A percentile compares a stretch with the other conserved stretches of the same genome.
These are phyloP conservation scores for Bambusicola thoracicus DNA, from an alignment of 2,113 vertebrate species.

Conservation along the genomic window DNA sequence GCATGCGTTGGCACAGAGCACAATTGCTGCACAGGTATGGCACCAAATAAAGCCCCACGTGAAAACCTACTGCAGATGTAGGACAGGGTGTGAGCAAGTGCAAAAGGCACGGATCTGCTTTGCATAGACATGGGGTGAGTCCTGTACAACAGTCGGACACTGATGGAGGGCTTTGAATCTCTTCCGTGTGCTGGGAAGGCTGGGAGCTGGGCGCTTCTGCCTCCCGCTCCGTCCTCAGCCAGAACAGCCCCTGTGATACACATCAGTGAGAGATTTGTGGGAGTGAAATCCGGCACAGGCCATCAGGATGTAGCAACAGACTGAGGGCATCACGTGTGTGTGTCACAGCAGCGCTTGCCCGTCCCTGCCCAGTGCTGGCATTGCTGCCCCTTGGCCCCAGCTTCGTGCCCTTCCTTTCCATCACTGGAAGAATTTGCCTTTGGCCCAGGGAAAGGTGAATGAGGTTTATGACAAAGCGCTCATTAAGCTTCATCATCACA, in stretches of 20 bases:
- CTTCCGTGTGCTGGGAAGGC: accelerated
- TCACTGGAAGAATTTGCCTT: not conserved
- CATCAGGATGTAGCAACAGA: not conserved
- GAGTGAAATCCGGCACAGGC: not conserved
- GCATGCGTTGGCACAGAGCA: accelerated
- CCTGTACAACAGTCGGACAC: not conserved
- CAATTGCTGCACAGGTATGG: not conserved
- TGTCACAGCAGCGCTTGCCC: not conserved
- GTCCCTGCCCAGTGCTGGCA: not conserved
- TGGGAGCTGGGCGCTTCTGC: not conserved
- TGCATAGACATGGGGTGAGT: not conserved
- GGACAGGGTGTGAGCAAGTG: not conserved
- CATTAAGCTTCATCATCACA: accelerated
- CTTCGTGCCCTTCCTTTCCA: not conserved
- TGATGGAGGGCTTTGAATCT: not conserved
- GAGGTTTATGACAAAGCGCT: not conserved
- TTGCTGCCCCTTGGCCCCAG: accelerated
- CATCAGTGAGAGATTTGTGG: not conserved
- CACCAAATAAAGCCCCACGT: accelerated
- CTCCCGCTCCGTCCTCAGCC: not conserved
- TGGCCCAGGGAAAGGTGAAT: not conserved
- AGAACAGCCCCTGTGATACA: not conserved
- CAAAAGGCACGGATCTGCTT: not conserved
- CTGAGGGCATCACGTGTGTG: not conserved
- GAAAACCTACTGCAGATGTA: not conserved